A percentile compares a stretch with the other conserved stretches of the same genome.
Evolutionary conservation across 2,888 invertebrate species (phyloP).

Genomic region (Heteropelma amictum): DNA sequence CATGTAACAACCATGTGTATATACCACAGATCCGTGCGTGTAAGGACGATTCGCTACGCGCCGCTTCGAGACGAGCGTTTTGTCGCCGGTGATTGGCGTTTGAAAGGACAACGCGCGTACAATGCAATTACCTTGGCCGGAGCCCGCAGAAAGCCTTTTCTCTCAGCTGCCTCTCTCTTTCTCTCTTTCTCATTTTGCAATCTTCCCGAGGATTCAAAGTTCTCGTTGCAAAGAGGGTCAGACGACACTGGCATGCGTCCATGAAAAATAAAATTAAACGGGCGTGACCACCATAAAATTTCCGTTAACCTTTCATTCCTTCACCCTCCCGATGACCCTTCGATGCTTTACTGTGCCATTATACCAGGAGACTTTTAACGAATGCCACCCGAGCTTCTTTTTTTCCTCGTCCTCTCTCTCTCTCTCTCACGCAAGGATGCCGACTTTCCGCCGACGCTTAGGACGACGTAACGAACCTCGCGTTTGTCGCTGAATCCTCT

Average conservation of each 20-base stretch:
- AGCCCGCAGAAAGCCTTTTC: conserved; percentile 34
- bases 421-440: conserved; percentile 30
- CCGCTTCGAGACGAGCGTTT: conserved; percentile 73
- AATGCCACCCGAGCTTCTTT: conserved; percentile 25
- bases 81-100: conserved; percentile 77
- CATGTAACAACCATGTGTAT: too few species aligned
- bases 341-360: conserved; percentile 21
- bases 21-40: conserved; percentile 23
- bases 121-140: conserved; percentile 76
- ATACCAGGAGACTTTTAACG: conserved; percentile 40
- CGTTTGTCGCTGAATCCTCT: conserved; percentile 28
- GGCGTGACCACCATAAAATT: conserved; percentile 26
- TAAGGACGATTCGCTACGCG: conserved; percentile 68
- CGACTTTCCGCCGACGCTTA: conserved; percentile 21
- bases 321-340: conserved; percentile 13
- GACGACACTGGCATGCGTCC: conserved; percentile 4
- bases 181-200: background rate
- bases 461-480: conserved; percentile 46
- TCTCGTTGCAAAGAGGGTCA: conserved; percentile 28
- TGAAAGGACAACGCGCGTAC: conserved; percentile 76
- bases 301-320: conserved; percentile 37
- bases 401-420: conserved; percentile 1
- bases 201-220: conserved; percentile 34
- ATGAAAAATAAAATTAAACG: conserved; percentile 34
- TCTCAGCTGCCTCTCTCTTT: background rate